Evolutionary conservation across 2,888 invertebrate species (phyloP).

Genomic region (Bombyx huttoni): DNA sequence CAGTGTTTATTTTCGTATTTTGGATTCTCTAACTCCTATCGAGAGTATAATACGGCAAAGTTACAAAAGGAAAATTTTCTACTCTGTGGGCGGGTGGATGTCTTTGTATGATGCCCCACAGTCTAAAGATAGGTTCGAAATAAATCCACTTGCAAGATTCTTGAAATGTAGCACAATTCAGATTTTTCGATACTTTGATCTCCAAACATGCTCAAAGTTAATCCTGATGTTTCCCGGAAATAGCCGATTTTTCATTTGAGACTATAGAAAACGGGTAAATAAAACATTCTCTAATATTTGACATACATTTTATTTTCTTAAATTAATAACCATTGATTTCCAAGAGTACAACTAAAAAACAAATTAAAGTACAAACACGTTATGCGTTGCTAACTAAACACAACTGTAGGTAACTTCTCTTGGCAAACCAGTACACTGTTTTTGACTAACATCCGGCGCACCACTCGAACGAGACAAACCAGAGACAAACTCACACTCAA

Average conservation of each 20-base stretch:
- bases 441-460: slow-evolving; percentile 65
- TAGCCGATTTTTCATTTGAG: not conserved
- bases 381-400: slow-evolving; percentile 71
- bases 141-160: too few relatives aligned
- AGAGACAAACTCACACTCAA: slow-evolving; percentile 31
- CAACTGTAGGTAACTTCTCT: slow-evolving; percentile 73
- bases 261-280: slow-evolving; percentile 11
- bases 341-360: slow-evolving; percentile 73
- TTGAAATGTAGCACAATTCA: too few relatives aligned
- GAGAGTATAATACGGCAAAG: too few relatives aligned
- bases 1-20: too few relatives aligned
- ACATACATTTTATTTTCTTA: slow-evolving; percentile 73
- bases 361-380: slow-evolving; percentile 74
- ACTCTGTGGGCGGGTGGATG: too few relatives aligned
- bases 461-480: slow-evolving; percentile 53
- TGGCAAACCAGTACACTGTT: slow-evolving; percentile 65
- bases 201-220: too few relatives aligned
- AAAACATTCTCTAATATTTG: slow-evolving; percentile 41
- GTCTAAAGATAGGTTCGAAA: too few relatives aligned
- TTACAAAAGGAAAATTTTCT: too few relatives aligned
- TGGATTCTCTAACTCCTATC: too few relatives aligned
- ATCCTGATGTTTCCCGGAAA: too few relatives aligned
- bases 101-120: too few relatives aligned
- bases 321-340: slow-evolving; percentile 73
- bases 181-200: too few relatives aligned